Base-by-base conservation (phyloP, 2,888 invertebrate genomes). In the Lycia hirtaria region DNA sequence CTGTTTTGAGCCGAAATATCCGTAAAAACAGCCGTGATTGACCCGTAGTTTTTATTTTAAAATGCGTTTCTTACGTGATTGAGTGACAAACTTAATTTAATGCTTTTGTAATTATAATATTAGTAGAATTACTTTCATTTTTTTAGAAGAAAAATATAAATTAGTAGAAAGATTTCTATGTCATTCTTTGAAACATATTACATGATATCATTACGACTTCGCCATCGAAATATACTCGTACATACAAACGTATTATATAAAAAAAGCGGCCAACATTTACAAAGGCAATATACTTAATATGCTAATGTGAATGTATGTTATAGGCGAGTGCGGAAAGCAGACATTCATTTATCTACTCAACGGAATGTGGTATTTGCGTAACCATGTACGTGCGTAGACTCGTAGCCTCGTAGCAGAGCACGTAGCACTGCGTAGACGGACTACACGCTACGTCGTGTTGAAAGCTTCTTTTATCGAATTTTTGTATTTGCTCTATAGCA, bases 311-410 rank as follows among this genome's bases (percentile, higher is more conserved):
- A 55, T 55, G 15, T 60, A 60, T 55, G 30, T 20, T 60, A 53
- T 35, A 45, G 51, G 37, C 55, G 50, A 56, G 56, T 54, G 53
- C 54, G 56, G 38, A 60, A 56, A 62, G 55, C 59, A 66, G 62
- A 58, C 66, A 63, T 71, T 70, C 69, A 72, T 77, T 77, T 75
- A 68, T 75, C 69, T 79, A 75, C 75, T 60, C 70, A 50, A 60
- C 58, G 72, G 72, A 77, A 81, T 79, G 77, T 69, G 62, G 69
- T 62, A 73, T 71, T 66, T 67, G 62, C 64, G 65, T 69, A 62
- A 60, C 68, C 56, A 53, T 65, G 81, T 83, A 79, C 83, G 79
- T 73, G 76, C 81, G 81, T 82, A 77, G 74, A 65, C 48, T 38
- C 75, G 77, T 74, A 73, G 79, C 66, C 64, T 61, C 67, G 52